These are phyloP conservation scores for Diglossa cyanea DNA, from an alignment of 2,797 vertebrate species.

Conservation along the genomic window DNA sequence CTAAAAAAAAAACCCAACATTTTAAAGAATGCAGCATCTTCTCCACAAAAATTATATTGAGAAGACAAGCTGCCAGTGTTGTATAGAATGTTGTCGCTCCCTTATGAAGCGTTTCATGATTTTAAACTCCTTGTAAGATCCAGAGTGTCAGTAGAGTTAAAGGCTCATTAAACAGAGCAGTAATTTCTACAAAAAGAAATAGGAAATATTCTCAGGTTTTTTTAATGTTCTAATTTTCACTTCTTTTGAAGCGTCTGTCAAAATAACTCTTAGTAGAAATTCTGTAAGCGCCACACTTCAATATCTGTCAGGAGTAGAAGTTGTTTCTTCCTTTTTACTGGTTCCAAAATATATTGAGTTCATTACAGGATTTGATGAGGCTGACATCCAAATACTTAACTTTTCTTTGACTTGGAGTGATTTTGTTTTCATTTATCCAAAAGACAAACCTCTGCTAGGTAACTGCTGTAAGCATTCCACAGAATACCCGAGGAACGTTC, in stretches of 20 bases:
- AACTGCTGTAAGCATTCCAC: neutral
- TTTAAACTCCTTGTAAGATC: slow-evolving; percentile 43
- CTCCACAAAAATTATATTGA: slow-evolving; percentile 24
- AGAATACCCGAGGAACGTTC: neutral
- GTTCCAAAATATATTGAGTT: slow-evolving; percentile 50
- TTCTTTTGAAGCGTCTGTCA: slow-evolving; percentile 56
- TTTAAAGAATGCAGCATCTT: slow-evolving; percentile 49
- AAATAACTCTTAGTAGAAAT: slow-evolving; percentile 51
- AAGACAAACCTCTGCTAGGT: neutral
- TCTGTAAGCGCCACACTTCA: neutral
- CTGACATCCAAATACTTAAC: slow-evolving; percentile 17
- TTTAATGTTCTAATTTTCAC: slow-evolving; percentile 60
- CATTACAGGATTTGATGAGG: neutral
- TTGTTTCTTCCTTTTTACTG: neutral
- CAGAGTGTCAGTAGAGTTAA: slow-evolving; percentile 36
- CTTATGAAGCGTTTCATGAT: slow-evolving; percentile 44
- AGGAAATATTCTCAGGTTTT: slow-evolving; percentile 29
- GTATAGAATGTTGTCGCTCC: slow-evolving; percentile 31
- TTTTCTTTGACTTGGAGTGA: neutral
- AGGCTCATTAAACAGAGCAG: slow-evolving; percentile 51
- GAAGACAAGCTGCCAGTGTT: slow-evolving; percentile 14
- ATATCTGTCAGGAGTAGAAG: slow-evolving; percentile 42
- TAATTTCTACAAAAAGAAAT: slow-evolving; percentile 46
- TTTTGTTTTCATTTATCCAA: slow-evolving; percentile 15
- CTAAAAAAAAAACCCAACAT: neutral